phyloP scores from a whole-genome alignment of 2,888 invertebrate species.

The Tenthredo livida region DNA sequence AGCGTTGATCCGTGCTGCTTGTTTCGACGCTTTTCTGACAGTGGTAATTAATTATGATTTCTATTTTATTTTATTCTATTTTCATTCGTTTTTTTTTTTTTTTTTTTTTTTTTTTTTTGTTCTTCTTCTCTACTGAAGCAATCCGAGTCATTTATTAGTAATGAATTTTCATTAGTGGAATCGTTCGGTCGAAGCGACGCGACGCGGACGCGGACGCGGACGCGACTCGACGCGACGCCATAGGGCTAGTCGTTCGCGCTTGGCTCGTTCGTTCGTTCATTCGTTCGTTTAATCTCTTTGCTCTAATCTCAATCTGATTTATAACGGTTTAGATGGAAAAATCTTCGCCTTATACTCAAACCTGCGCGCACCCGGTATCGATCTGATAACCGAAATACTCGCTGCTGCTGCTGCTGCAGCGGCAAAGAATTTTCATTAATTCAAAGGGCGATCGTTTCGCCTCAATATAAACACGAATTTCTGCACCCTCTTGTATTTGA shows the following conservation, averaged over 20 bases:
- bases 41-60: slow-evolving; percentile 49
- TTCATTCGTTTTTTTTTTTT: too few species aligned
- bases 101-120: background rate
- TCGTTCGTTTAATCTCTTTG: slow-evolving; percentile 32
- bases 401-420: too few species aligned
- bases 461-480: background rate
- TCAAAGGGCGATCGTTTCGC: background rate
- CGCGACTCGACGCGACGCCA: slow-evolving; percentile 24
- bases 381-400: slow-evolving; percentile 47
- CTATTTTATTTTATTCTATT: slow-evolving; percentile 4
- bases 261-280: background rate
- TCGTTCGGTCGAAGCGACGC: slow-evolving; percentile 47
- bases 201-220: too few species aligned
- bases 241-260: background rate
- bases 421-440: slow-evolving; percentile 3
- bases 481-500: background rate
- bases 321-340: slow-evolving; percentile 46
- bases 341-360: slow-evolving; percentile 12
- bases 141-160: slow-evolving; percentile 51
- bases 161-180: slow-evolving; percentile 53
- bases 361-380: background rate
- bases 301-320: slow-evolving; percentile 53
- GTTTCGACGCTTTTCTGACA: slow-evolving; percentile 56
- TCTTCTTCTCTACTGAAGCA: background rate
- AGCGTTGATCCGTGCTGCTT: slow-evolving; percentile 56